Percentiles rank a stretch among this genome's conserved stretches.
Conservation (phyloP, 1,140 invertebrate genomes). For the Paralvinella palmiformis region DNA sequence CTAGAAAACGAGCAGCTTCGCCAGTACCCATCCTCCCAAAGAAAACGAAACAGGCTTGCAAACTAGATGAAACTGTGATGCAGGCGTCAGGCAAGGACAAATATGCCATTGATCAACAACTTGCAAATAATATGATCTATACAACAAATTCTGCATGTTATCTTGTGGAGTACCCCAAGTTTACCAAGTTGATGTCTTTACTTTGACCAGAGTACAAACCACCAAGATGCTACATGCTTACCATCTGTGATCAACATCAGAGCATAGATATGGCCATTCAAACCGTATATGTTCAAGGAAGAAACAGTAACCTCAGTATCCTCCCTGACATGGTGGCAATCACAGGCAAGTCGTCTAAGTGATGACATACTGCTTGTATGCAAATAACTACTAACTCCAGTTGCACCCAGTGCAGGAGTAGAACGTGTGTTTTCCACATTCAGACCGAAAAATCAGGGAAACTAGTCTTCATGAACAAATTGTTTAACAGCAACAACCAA, state of each 20-base stretch:
- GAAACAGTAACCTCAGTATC: background rate
- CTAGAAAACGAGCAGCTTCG: slow-evolving; percentile 2
- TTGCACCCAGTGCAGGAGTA: slow-evolving; percentile 1
- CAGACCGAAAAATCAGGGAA: background rate
- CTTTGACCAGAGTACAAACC: background rate
- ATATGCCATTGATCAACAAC: background rate
- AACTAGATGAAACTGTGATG: background rate
- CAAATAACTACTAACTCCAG: background rate
- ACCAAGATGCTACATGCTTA: background rate
- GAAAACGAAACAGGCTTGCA: background rate
- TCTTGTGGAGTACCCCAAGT: background rate
- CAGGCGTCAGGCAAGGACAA: background rate
- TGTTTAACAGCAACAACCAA: background rate
- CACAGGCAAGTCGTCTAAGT: slow-evolving; percentile 1
- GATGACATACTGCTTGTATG: slow-evolving; percentile 5
- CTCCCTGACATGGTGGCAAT: background rate
- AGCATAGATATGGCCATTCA: background rate
- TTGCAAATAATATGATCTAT: background rate
- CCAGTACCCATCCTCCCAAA: background rate
- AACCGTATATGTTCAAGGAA: background rate
- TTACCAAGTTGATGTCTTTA: background rate
- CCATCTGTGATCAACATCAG: no score
- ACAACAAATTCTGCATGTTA: background rate
- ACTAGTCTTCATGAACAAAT: background rate
- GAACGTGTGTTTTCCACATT: background rate